Evolutionary conservation across 2,888 invertebrate species (phyloP), one percentile per base, ranked within the genome.

Genomic region (Pegoplata infirma): DNA sequence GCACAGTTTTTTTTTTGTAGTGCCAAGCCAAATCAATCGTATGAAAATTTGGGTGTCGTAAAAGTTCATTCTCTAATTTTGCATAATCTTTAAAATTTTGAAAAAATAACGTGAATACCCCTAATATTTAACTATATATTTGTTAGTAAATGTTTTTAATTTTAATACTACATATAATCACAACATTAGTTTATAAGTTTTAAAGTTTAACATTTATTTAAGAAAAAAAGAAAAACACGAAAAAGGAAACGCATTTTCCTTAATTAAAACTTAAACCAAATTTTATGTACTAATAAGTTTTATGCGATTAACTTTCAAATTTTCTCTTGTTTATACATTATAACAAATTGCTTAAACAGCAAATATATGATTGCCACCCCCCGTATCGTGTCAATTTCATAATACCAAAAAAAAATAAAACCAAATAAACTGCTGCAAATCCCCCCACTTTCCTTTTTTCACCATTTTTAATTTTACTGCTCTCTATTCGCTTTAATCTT

Each of bases 401-500:
- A 69, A 53, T 59, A 16, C 14, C n/a, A n/a, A n/a, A n/a, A n/a
- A n/a, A n/a, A 69, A 17, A 12, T 51, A 21, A 19, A n/a, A 23
- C n/a, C 4, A 23, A 25, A 10, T 25, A 12, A n/a, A n/a, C n/a
- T n/a, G n/a, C n/a, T n/a, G n/a, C n/a, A n/a, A n/a, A n/a, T n/a
- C n/a, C 59, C 47, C 28, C 28, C 28, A 4, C 23, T 23, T 10
- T 44, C 8, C 40, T 14, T 14, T 56, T 2, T 44, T 6, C 14
- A 3, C 12, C 47, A 25, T 10, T n/a, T 25, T 8, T 66, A 84
- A 84, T 85, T 86, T 86, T 76, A 86, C 83, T 86, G 86, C 85
- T 84, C 80, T 85, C 86, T 86, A 83, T 84, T 82, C 80, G 82
- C 83, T 83, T 81, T 66, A 61, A 66, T 63, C 69, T 64, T 58